These are phyloP conservation scores for Pipistrellus pipistrellus DNA, from an alignment of 2,797 vertebrate genomes.

Conservation along the genomic window DNA sequence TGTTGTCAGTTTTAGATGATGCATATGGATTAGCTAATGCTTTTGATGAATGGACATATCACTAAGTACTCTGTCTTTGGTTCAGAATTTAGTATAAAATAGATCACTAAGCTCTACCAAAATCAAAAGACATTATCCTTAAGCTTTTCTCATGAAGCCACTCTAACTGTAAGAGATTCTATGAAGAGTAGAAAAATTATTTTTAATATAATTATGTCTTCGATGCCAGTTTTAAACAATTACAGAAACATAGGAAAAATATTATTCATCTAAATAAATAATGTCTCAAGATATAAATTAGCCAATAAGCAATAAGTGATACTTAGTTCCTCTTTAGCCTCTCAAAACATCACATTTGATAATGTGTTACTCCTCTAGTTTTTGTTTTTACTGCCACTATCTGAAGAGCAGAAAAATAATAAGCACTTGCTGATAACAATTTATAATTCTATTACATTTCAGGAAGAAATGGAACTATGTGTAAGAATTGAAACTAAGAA, in stretches of 20 bases:
- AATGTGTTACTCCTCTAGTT: not conserved
- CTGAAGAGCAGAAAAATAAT: constrained; percentile 41
- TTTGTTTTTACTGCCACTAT: constrained; percentile 25
- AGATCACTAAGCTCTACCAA: not conserved
- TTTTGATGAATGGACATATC: not conserved
- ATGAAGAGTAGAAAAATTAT: not conserved
- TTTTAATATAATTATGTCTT: not conserved
- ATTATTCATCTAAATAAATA: constrained; percentile 32
- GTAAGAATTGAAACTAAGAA: constrained; percentile 9
- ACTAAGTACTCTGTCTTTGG: not conserved
- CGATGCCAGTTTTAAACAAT: constrained; percentile 27
- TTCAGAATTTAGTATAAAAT: not conserved
- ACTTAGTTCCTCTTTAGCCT: not conserved
- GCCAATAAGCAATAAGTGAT: not conserved
- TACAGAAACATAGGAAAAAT: not conserved
- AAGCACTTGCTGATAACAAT: not conserved
- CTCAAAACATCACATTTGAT: constrained; percentile 40
- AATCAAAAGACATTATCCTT: not conserved
- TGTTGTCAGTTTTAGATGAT: not conserved
- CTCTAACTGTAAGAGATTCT: not conserved
- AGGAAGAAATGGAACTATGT: not conserved
- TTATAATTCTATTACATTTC: not conserved
- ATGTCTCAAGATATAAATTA: not conserved
- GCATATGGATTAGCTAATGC: not conserved
- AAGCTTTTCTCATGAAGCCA: not conserved